Evolutionary conservation across 2,113 vertebrate genomes (phyloP), one percentile per base, ranked within the genome.

Genomic region (Nipponia nippon): DNA sequence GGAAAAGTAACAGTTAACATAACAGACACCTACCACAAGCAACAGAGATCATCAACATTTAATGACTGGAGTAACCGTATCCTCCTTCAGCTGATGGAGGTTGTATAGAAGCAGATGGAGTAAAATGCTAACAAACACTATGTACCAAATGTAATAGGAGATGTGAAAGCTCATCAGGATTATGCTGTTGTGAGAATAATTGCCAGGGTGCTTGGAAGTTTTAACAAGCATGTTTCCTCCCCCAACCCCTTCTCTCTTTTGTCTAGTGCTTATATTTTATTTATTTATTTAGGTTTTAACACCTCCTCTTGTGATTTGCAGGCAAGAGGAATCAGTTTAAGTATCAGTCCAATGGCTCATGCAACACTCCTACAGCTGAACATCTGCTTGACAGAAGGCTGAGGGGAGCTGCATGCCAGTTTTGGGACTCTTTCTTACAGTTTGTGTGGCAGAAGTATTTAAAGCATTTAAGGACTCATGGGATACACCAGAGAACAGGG

Each of bases 311-410:
- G 59, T 73, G 93, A 96, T 90, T 79, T 85, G 73, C 19, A 73
- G 89, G 83, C 77, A 52, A 63, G 65, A 76, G 59, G 85, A 93
- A 79, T 87, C 19, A 5, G 72, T 93, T 95, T 92, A 58, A 76
- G 67, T 12, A 69, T 46, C 92, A 94, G 61, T 7, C 87, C 52
- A 84, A 71, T 75, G 94, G 55, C 21, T 83, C 89, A 26, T 18
- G 76, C 72, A 89, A 42, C 29, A 22, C 70, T 91, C 53, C 62
- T 80, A 6, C 16, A 83, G 87, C 69, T 40, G 83, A 95, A 95
- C 95, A 94, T 94, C 94, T 96, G 94, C 82, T 94, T 85, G 70
- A 86, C 96, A 96, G 95, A 95, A 96, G 92, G 84, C 71, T 90
- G 92, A 34, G 73, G 75, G 75, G 59, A 96, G 82, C 44, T 89